Base-by-base conservation (phyloP, 35 echinoderm and acorn worm species). In the Hemicentrotus pulcherrimus region DNA sequence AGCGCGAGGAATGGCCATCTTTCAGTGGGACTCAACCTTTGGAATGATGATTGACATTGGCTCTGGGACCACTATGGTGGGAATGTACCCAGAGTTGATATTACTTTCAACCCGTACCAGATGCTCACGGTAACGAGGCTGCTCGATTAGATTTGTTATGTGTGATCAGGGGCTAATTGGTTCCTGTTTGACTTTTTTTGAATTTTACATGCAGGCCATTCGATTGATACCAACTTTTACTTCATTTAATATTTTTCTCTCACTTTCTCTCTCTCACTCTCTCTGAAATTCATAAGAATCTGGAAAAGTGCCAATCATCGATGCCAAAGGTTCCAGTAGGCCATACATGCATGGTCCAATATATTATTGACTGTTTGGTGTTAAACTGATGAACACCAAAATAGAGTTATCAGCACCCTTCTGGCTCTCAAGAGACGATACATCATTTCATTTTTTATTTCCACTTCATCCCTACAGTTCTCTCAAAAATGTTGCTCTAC, bases 91-190 rank as follows among this genome's bases (percentile, higher is more conserved):
- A 7, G 7, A n/a, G 65, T 78, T 78, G 65, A 78, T 78, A 78
- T n/a, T 78, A 78, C 65, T 78, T 78, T 78, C 28, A 78, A 78
- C 65, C 19, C 65, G n/a, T 78, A 18, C 65, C 65, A 78, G 65
- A 78, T 78, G 65, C 65, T 7, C 24, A 8, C 65, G 19, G 24
- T 78, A 78, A 78, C 65, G 65, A 78, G 65, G 65, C 35, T n/a
- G 22, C 65, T 78, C 65, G 65, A 78, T 78, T 78, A 78, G 65
- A 78, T 78, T 78, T 78, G 65, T 78, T 78, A 78, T 78, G 65
- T 78, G 65, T 78, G 65, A 78, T 78, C 65, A n/a, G 2, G 65
- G 65, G 65, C 65, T 78, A 78, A 78, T 78, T 78, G 65, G 65
- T n/a, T 78, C 65, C 65, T 78, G 65, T 78, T 78, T 22, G 65